These are phyloP conservation scores for Trinectes maculatus DNA, from an alignment of 2,113 vertebrate genomes.

Conservation along the genomic window DNA sequence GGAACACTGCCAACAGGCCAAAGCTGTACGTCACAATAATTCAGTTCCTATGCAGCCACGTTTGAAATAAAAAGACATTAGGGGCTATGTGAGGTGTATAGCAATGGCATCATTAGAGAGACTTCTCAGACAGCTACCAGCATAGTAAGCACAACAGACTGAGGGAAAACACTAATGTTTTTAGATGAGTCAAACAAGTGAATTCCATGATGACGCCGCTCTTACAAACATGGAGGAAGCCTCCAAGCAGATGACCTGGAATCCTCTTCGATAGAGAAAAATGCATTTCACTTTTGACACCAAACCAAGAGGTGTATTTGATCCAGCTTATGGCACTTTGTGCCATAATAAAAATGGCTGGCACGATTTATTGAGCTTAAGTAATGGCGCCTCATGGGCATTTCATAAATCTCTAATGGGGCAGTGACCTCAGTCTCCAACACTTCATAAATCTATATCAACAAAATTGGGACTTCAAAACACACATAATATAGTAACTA, in stretches of 20 bases:
- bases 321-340: constrained; percentile 67
- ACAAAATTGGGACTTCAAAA: constrained; percentile 75
- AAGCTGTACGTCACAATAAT: constrained; percentile 34
- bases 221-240: constrained; percentile 33
- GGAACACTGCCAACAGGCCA: constrained; percentile 52
- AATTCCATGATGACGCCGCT: constrained; percentile 17
- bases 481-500: constrained; percentile 62
- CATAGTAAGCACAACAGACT: constrained; percentile 18
- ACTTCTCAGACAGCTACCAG: constrained; percentile 44
- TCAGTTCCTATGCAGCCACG: constrained; percentile 34
- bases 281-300: constrained; percentile 32
- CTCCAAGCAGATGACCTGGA: constrained; percentile 35
- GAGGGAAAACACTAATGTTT: constrained; percentile 25
- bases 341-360: constrained; percentile 65
- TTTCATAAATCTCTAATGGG: constrained; percentile 82
- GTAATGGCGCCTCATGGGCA: constrained; percentile 68
- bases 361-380: constrained; percentile 77
- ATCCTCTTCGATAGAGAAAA: constrained; percentile 35
- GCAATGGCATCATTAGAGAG: constrained; percentile 55
- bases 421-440: constrained; percentile 74
- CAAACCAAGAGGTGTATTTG: constrained; percentile 61
- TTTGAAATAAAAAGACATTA: constrained; percentile 52
- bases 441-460: constrained; percentile 83
- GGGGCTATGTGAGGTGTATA: constrained; percentile 46
- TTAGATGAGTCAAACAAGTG: constrained; percentile 34